These are phyloP conservation scores for Zapornia atra DNA, from an alignment of 2,113 vertebrate genomes.

Conservation along the genomic window DNA sequence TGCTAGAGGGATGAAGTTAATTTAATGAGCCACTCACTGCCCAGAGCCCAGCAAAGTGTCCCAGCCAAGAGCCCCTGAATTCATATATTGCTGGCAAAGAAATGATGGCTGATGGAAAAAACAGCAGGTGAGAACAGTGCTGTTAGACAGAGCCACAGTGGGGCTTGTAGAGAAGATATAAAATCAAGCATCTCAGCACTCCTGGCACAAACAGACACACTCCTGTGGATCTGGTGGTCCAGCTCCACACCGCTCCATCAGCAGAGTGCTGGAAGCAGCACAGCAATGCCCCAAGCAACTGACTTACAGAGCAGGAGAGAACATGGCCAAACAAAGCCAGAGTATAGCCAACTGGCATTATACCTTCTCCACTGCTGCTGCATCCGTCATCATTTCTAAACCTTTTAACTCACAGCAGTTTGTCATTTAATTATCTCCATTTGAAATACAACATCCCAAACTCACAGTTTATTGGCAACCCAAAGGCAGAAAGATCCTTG, in stretches of 20 bases:
- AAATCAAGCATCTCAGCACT: not conserved
- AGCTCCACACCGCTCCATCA: rapidly evolving
- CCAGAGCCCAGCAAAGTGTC: not conserved
- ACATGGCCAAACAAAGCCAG: not conserved
- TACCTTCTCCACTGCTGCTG: not conserved
- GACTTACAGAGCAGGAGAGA: not conserved
- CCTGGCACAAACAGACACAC: not conserved
- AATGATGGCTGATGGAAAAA: not conserved
- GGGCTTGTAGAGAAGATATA: not conserved
- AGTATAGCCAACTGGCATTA: not conserved
- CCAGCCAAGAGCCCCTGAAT: not conserved
- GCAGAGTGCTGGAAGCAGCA: not conserved
- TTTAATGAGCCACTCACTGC: not conserved
- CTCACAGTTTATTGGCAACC: not conserved
- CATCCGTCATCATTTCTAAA: not conserved
- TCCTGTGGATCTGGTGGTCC: not conserved
- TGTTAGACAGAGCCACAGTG: not conserved
- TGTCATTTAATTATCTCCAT: not conserved
- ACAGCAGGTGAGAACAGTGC: not conserved
- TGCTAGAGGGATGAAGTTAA: not conserved
- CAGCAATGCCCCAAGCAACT: not conserved
- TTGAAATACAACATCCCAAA: not conserved
- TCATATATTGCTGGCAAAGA: not conserved
- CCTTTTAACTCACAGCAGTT: not conserved
- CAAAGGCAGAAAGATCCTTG: not conserved